A percentile compares a stretch with the other conserved stretches of the same genome.
Evolutionary conservation across 2,888 invertebrate genomes (phyloP).

Genomic region (Criorhina ranunculi): DNA sequence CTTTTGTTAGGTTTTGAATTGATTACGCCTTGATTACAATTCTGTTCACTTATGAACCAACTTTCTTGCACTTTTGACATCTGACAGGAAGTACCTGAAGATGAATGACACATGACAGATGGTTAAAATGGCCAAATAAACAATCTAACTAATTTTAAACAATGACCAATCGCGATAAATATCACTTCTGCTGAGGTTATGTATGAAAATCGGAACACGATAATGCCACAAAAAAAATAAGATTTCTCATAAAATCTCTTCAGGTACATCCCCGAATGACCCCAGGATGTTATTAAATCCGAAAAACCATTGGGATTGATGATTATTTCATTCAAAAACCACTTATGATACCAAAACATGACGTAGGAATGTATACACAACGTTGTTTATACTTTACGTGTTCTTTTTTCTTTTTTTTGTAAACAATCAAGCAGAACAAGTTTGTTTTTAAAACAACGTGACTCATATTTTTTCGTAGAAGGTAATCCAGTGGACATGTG

Average conservation of each 20-base stretch:
- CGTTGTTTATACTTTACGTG: neutral
- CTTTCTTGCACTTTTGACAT: too few species aligned
- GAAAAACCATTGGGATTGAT: neutral
- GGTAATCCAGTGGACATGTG: too few species aligned
- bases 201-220: neutral
- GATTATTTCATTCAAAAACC: too few species aligned
- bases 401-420: neutral
- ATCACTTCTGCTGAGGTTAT: neutral
- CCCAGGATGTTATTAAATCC: slow-evolving; percentile 8
- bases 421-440: neutral
- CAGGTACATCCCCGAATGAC: neutral
- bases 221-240: neutral
- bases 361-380: too few species aligned
- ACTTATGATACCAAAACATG: too few species aligned
- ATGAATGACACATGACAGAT: too few species aligned
- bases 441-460: slow-evolving; percentile 3
- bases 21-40: too few species aligned
- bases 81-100: too few species aligned
- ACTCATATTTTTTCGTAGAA: slow-evolving; percentile 5
- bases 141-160: neutral
- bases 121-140: too few species aligned
- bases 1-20: too few species aligned
- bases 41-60: too few species aligned
- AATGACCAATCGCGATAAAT: neutral
- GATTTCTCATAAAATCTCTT: neutral